Conservation (phyloP, 2,797 vertebrate species). For the Tapera naevia region DNA sequence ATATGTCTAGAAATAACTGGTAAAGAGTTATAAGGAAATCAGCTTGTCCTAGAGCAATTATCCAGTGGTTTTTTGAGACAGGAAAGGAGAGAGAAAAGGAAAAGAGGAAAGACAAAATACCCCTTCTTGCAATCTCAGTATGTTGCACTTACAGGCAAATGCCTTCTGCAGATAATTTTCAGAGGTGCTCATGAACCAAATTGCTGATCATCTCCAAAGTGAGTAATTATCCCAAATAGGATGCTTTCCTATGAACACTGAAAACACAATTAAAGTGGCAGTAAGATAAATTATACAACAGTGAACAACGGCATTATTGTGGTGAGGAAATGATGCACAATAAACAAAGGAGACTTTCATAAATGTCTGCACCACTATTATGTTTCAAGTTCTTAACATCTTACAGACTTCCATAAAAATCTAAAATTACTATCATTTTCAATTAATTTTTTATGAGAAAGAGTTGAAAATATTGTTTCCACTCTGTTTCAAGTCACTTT, state of each 20-base stretch:
- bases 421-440: not conserved
- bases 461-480: not conserved
- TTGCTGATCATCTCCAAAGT: constrained; percentile 63
- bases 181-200: constrained; percentile 65
- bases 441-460: not conserved
- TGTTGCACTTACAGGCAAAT: constrained; percentile 32
- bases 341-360: constrained; percentile 29
- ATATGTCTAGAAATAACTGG: not conserved
- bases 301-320: constrained; percentile 24
- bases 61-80: not conserved
- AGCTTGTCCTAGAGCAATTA: not conserved
- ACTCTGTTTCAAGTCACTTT: not conserved
- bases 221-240: constrained; percentile 71
- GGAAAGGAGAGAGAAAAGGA: not conserved
- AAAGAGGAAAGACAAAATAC: not conserved
- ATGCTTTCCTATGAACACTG: constrained; percentile 58
- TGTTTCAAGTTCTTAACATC: constrained; percentile 8
- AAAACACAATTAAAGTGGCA: constrained; percentile 62
- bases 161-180: constrained; percentile 67
- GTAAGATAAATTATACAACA: constrained; percentile 49
- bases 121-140: not conserved
- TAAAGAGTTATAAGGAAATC: not conserved
- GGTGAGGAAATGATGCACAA: constrained; percentile 34
- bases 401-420: not conserved
- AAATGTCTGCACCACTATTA: not conserved